A percentile compares a stretch with the other conserved stretches of the same genome.
Evolutionary conservation across 1,140 invertebrate genomes (phyloP).

Genomic region (Drosophila ercepeae): DNA sequence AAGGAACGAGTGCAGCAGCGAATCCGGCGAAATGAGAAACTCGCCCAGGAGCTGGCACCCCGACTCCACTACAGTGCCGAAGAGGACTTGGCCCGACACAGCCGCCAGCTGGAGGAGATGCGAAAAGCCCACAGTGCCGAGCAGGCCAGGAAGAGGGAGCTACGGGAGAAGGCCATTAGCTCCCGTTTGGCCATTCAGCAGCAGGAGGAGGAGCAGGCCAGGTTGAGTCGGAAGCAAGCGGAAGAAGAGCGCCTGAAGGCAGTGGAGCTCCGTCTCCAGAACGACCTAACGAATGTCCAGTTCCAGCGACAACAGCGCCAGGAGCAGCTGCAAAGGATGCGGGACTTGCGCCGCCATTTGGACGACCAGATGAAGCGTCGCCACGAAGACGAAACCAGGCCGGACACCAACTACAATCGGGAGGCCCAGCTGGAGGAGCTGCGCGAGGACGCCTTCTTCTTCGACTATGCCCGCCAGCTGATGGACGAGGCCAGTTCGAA

Average conservation of each 20-base stretch:
- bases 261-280: slow-evolving; percentile 38
- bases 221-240: slow-evolving; percentile 18
- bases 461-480: slow-evolving; percentile 62
- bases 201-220: slow-evolving; percentile 50
- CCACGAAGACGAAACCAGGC: slow-evolving; percentile 35
- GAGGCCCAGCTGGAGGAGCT: slow-evolving; percentile 59
- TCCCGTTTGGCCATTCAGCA: slow-evolving; percentile 51
- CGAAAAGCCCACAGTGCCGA: slow-evolving; percentile 66
- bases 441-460: slow-evolving; percentile 61
- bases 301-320: slow-evolving; percentile 58
- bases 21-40: slow-evolving; percentile 45
- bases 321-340: slow-evolving; percentile 46
- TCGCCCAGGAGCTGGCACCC: slow-evolving; percentile 51
- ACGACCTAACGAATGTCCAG: slow-evolving; percentile 54
- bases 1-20: slow-evolving; percentile 48
- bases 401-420: slow-evolving; percentile 60
- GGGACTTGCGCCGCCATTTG: slow-evolving; percentile 43
- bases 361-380: slow-evolving; percentile 54
- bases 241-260: slow-evolving; percentile 32
- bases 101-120: slow-evolving; percentile 57
- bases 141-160: slow-evolving; percentile 44
- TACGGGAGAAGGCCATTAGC: slow-evolving; percentile 33
- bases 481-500: slow-evolving; percentile 48
- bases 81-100: slow-evolving; percentile 53
- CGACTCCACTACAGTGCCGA: slow-evolving; percentile 64